These are phyloP conservation scores for Helicoverpa armigera DNA, from an alignment of 1,140 invertebrate species.

Conservation along the genomic window DNA sequence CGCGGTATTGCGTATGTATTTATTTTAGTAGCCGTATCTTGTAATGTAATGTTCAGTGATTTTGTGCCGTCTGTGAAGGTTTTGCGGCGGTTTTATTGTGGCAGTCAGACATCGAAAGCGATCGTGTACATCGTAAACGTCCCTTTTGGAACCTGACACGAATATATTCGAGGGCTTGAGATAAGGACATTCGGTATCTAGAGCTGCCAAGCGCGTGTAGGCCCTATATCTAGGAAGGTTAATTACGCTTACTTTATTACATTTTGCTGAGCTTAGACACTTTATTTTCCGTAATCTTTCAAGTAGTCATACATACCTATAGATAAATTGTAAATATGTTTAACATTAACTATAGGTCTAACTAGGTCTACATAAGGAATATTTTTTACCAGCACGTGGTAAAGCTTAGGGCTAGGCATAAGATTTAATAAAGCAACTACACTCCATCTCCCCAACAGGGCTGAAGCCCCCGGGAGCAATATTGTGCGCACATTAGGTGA, in stretches of 20 bases:
- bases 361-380: neutral
- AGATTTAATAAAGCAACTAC: conserved; percentile 13
- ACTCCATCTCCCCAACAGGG: neutral
- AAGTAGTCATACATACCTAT: no score
- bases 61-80: neutral
- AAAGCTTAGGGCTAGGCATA: no score
- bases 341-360: no score
- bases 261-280: no score
- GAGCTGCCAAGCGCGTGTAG: no score
- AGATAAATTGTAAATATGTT: no score
- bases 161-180: no score
- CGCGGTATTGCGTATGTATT: neutral
- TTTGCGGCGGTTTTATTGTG: conserved; percentile 9
- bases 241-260: no score
- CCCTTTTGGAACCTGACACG: conserved; percentile 5
- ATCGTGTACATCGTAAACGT: neutral
- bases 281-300: no score
- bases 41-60: conserved; percentile 14
- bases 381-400: no score
- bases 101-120: neutral
- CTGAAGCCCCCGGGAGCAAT: neutral
- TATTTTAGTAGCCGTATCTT: conserved; percentile 16
- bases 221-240: no score
- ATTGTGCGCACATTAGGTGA: conserved; percentile 45
- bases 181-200: no score